Evolutionary conservation across 2,888 invertebrate species (phyloP), one percentile per base, ranked within the genome.

Genomic region (Eristalis pertinax): DNA sequence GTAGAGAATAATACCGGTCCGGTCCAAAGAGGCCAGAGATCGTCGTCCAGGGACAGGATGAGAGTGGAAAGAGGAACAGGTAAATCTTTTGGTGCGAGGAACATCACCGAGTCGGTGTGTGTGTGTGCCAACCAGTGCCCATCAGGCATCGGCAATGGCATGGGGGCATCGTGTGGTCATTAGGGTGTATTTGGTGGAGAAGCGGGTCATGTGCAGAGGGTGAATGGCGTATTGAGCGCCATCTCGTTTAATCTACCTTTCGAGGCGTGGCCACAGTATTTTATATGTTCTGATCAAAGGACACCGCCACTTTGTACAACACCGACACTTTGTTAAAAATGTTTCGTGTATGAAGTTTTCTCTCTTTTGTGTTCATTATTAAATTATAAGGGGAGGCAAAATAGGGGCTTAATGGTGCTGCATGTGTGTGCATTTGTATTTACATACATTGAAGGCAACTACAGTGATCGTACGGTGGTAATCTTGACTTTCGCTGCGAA

Each of bases 241-340:
- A 92, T 93, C 93, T 92, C 92, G 93, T 92, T 92, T 92, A 92
- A 92, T 92, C 92, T 92, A 90, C 92, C 92, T 92, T 92, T 92
- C 90, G 84, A 90, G 90, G 90, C 86, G 86, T 83, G 82, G 86
- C 81, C 90, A 92, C 91, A 92, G 93, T 92, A 92, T 92, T 93
- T 92, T 93, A 93, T 93, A 92, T 91, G 90, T 91, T 89, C 89
- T 92, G 93, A 92, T 92, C 93, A 92, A 92, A 92, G 92, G 88
- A 89, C 74, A 90, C 92, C 92, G 92, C 89, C 90, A 88, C 93
- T 92, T 92, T 92, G 93, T 91, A 89, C 88, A 90, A 73, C 84
- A 89, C 93, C 92, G 92, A 88, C 84, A 85, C 82, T 79, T 80
- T 77, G 88, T 84, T 84, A 80, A 76, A 87, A 87, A 80, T 76